Percentiles rank a stretch among this genome's conserved stretches.
Conservation (phyloP, 2,888 invertebrate genomes). For the Tenthredo notha region DNA sequence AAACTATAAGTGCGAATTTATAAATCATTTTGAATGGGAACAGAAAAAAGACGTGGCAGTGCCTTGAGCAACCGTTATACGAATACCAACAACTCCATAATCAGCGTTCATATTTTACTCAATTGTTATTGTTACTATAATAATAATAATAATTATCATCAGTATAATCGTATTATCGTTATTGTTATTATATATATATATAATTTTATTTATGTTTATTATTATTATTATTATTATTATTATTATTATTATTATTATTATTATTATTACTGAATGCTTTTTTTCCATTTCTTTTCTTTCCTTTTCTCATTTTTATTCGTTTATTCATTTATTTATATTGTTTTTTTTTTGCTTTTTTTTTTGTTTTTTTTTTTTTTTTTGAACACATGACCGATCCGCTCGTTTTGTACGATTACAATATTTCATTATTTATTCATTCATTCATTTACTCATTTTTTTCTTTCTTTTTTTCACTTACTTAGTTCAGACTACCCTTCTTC, state of each 20-base stretch:
- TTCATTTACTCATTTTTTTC: conserved; percentile 42
- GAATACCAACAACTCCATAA: conserved; percentile 67
- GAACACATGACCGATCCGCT: conserved; percentile 77
- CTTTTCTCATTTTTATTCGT: background rate
- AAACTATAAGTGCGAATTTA: background rate
- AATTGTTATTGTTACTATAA: background rate
- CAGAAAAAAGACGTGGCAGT: conserved; percentile 73
- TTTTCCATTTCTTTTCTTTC: background rate
- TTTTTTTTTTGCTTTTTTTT: conserved; percentile 49
- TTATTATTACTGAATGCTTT: conserved; percentile 4
- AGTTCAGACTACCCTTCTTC: conserved; percentile 38
- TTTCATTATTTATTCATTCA: conserved; percentile 61
- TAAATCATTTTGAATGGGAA: conserved; percentile 44
- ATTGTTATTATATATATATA: conserved; percentile 27
- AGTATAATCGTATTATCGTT: conserved; percentile 27
- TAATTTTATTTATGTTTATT: no score
- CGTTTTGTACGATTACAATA: conserved; percentile 75
- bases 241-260: conserved; percentile 21
- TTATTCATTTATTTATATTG: conserved; percentile 19
- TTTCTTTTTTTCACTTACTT: background rate
- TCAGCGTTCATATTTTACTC: background rate
- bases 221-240: conserved; percentile 25
- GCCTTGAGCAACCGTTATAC: conserved; percentile 76
- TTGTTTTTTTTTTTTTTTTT: conserved; percentile 61
- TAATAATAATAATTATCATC: conserved; percentile 22